Evolutionary conservation across 1,140 invertebrate genomes (phyloP).

Genomic region (Oscheius sp.): DNA sequence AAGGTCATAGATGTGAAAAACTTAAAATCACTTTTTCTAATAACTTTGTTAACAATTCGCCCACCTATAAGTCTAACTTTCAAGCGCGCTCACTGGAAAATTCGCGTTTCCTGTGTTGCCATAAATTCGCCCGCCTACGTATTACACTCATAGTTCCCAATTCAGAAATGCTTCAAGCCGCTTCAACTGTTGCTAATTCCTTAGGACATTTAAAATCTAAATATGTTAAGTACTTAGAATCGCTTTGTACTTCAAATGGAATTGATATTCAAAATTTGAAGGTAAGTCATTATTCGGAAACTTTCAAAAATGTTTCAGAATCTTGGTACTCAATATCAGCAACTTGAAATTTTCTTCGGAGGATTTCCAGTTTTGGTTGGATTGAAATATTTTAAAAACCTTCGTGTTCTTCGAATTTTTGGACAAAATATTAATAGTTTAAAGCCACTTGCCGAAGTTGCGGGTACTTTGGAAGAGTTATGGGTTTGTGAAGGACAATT

Average conservation of each 20-base stretch:
- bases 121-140: too few species aligned
- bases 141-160: too few species aligned
- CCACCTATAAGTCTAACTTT: too few species aligned
- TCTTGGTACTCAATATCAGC: conserved; percentile 38
- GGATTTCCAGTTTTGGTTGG: conserved; percentile 52
- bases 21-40: too few species aligned
- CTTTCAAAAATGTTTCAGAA: conserved; percentile 27
- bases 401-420: conserved; percentile 38
- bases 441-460: conserved; percentile 46
- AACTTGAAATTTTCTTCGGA: conserved; percentile 53
- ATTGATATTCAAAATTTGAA: conserved; percentile 29
- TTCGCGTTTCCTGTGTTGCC: too few species aligned
- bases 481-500: conserved; percentile 53
- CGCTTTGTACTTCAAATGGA: conserved; percentile 48
- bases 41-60: too few species aligned
- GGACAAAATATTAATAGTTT: conserved; percentile 49
- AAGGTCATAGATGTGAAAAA: too few species aligned
- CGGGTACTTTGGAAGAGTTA: conserved; percentile 48
- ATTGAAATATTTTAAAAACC: conserved; percentile 45
- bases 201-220: conserved; percentile 43
- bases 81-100: too few species aligned
- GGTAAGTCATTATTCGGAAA: not conserved
- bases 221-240: conserved; percentile 53
- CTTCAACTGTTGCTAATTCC: conserved; percentile 29
- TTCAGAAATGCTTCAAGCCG: conserved; percentile 15